Evolutionary conservation across 1,140 invertebrate genomes (phyloP).

Genomic region (Yoshiicerus persimilis): DNA sequence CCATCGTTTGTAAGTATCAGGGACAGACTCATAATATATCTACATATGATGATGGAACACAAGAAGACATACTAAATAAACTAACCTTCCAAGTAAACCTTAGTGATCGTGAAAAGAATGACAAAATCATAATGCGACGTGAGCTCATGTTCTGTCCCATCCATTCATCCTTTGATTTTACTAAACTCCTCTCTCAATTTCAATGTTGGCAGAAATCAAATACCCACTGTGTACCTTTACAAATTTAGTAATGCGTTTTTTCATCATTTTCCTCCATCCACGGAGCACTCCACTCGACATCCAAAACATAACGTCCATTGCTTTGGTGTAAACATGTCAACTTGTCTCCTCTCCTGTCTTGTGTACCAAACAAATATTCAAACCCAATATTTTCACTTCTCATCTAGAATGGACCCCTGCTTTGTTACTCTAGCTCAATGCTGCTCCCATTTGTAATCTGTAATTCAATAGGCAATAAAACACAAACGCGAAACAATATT

Average conservation of each 20-base stretch:
- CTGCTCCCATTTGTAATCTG: background rate
- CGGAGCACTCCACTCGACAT: no score
- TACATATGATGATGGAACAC: background rate
- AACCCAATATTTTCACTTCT: background rate
- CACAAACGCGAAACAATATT: background rate
- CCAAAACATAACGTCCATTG: background rate
- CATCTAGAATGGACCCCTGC: background rate
- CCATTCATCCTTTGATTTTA: background rate
- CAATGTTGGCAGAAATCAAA: background rate
- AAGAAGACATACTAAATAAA: background rate
- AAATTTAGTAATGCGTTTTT: background rate
- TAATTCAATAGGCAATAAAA: background rate
- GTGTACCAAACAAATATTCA: background rate
- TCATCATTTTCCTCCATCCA: no score
- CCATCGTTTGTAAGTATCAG: background rate
- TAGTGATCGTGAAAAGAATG: background rate
- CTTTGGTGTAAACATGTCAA: slow-evolving; percentile 13
- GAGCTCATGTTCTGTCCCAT: background rate
- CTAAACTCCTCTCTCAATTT: background rate
- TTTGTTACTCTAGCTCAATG: background rate
- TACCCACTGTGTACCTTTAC: background rate
- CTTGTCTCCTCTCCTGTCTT: background rate
- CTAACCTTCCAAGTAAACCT: background rate
- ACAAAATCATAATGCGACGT: background rate
- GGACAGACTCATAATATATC: background rate